Evolutionary conservation across 2,797 vertebrate species (phyloP), one percentile per base, ranked within the genome.

Genomic region (Cygnus olor): DNA sequence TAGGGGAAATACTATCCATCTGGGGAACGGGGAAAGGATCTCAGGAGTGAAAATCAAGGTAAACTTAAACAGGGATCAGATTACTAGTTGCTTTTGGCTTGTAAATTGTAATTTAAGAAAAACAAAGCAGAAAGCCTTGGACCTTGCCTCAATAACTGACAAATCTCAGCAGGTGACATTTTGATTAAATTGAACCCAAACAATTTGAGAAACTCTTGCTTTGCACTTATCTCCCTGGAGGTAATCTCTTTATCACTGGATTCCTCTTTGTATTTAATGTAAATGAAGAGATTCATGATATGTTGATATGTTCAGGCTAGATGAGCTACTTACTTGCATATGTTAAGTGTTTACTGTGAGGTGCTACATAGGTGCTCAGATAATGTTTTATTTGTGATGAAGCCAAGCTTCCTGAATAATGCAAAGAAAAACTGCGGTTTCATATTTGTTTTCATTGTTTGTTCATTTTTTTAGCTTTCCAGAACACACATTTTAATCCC

Each of bases 161-260:
- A 83, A 81, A 92, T 89, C 82, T 94, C 82, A 88, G 51, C 44
- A 86, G 95, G 54, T 66, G 69, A 84, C 19, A 12, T 53, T 91
- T 88, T 88, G n/a, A 28, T 91, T 93, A 94, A 88, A 92, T 81
- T 79, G 51, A 73, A 81, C 85, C 38, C 17, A 30, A 71, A 81
- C 58, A 54, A 79, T 89, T 88, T 72, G 61, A 83, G 53, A 78
- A 86, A 71, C n/a, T 21, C 36, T 54, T 78, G 15, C 60, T 80
- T 89, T 82, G 38, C 45, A 27, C 5, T 4, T 77, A 6, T 20
- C 21, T 95, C 61, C 21, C 38, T 76, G 12, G 76, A 72, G 40
- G 25, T 83, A 8, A 36, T 88, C 8, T 74, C 54, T 74, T 90
- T 85, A 69, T 53, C 24, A 32, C 10, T 88, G 42, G 13, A 61